Evolutionary conservation across 2,888 invertebrate genomes (phyloP).

Genomic region (Erebia epiphron): DNA sequence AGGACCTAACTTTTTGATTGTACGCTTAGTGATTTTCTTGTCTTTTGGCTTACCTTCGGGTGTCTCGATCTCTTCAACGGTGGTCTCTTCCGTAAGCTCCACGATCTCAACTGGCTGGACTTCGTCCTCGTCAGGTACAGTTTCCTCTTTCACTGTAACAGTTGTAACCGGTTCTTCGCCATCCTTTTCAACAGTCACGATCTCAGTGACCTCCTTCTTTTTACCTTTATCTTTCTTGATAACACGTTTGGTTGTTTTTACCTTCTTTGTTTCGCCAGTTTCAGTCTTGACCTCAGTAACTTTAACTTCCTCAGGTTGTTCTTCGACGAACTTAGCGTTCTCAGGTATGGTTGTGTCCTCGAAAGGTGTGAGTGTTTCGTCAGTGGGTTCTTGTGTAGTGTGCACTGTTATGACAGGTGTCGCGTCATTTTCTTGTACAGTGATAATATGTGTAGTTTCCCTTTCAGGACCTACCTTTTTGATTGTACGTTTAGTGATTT

Average conservation of each 20-base stretch:
- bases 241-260: neutral
- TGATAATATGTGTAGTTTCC: slow-evolving; percentile 3
- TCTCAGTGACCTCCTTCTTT: neutral
- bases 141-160: neutral
- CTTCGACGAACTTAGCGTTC: neutral
- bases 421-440: neutral
- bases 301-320: neutral
- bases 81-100: neutral
- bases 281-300: neutral
- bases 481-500: neutral
- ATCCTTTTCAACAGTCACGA: neutral
- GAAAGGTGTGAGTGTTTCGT: slow-evolving; percentile 4
- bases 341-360: neutral
- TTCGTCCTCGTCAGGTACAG: neutral
- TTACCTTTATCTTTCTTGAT: neutral
- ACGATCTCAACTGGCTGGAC: neutral
- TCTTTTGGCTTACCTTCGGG: slow-evolving; percentile 2
- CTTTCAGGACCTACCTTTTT: neutral
- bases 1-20: neutral
- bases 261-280: neutral
- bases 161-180: neutral
- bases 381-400: slow-evolving; percentile 3
- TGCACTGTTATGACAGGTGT: slow-evolving; percentile 5
- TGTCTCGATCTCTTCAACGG: neutral
- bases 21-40: neutral